Evolutionary conservation across 2,113 vertebrate genomes (phyloP).

Genomic region (Dolichotis patagonum): DNA sequence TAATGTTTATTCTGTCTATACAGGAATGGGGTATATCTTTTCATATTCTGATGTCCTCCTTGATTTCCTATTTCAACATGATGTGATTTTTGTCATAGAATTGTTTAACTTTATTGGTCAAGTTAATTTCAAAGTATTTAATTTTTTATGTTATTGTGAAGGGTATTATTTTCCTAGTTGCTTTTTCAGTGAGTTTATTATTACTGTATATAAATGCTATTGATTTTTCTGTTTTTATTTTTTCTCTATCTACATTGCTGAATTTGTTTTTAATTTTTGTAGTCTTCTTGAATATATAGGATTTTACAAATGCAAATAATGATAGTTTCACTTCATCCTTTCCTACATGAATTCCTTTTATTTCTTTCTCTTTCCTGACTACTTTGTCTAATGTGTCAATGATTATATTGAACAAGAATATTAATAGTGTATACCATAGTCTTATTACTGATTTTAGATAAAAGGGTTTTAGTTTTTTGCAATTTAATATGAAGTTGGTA

Average conservation of each 20-base stretch:
- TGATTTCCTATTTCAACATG: not conserved
- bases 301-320: not conserved
- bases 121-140: not conserved
- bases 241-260: not conserved
- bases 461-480: not conserved
- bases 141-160: not conserved
- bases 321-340: not conserved
- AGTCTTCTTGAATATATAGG: not conserved
- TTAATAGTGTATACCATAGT: not conserved
- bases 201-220: not conserved
- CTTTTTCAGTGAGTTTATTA: not conserved
- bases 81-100: not conserved
- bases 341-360: not conserved
- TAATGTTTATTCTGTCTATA: not conserved
- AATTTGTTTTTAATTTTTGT: not conserved
- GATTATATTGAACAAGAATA: not conserved
- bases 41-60: not conserved
- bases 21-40: not conserved
- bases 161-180: not conserved
- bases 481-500: not conserved
- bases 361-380: not conserved
- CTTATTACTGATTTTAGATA: not conserved
- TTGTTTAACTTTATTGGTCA: not conserved
- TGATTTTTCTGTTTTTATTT: not conserved
- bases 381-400: not conserved